These are phyloP conservation scores for Siniperca knerii DNA, from an alignment of 2,113 vertebrate genomes.

Conservation along the genomic window DNA sequence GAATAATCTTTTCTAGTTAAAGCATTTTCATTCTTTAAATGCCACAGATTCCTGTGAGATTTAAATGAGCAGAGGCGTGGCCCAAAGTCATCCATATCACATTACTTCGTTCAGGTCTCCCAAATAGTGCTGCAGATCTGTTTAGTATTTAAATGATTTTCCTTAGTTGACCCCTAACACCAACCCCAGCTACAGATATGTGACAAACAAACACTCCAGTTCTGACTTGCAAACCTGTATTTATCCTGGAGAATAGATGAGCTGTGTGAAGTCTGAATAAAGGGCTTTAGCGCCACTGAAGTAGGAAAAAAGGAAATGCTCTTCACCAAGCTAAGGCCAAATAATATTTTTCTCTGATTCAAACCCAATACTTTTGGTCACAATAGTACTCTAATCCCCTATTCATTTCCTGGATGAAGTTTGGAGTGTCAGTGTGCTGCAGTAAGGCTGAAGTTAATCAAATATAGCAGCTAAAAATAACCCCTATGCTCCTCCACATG, in stretches of 20 bases:
- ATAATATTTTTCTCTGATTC: slow-evolving; percentile 36
- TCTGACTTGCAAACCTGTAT: slow-evolving; percentile 14
- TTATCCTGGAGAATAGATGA: slow-evolving; percentile 18
- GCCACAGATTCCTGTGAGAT: not conserved
- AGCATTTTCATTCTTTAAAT: not conserved
- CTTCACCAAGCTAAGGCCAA: slow-evolving; percentile 22
- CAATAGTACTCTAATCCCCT: slow-evolving; percentile 33
- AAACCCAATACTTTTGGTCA: slow-evolving; percentile 33
- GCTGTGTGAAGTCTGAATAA: slow-evolving; percentile 37
- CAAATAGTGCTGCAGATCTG: not conserved
- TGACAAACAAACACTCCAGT: slow-evolving; percentile 8
- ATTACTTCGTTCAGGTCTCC: not conserved
- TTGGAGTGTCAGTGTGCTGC: slow-evolving; percentile 3
- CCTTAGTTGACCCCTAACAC: not conserved
- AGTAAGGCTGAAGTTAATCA: slow-evolving; percentile 21
- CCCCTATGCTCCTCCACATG: not conserved
- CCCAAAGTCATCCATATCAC: not conserved
- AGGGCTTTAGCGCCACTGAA: slow-evolving; percentile 22
- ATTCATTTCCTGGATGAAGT: slow-evolving; percentile 21
- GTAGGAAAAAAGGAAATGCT: slow-evolving; percentile 14
- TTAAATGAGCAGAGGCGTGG: not conserved
- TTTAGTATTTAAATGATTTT: not conserved
- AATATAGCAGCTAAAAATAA: slow-evolving; percentile 21
- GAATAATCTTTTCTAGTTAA: not conserved
- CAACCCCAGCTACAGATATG: slow-evolving; percentile 1